phyloP scores from a whole-genome alignment of 2,113 vertebrate genomes.

The Carettochelys insculpta region DNA sequence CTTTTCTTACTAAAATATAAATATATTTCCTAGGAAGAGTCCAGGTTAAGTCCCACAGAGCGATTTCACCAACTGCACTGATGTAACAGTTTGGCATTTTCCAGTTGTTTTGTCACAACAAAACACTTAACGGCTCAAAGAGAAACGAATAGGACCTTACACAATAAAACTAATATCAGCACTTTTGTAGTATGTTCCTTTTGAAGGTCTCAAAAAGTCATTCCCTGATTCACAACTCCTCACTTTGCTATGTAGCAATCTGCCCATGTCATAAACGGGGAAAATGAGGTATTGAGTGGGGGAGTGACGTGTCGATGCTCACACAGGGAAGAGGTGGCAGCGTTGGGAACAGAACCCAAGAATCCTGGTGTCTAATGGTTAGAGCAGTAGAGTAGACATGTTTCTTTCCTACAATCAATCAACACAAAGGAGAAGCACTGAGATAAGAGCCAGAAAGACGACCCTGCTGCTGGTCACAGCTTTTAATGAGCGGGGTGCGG shows the following conservation, averaged over 20 bases:
- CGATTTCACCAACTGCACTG: background rate
- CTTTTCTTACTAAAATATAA: background rate
- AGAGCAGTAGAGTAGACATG: rapidly evolving
- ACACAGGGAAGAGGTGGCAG: background rate
- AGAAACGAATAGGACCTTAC: rapidly evolving
- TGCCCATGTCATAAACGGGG: rapidly evolving
- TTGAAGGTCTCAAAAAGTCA: background rate
- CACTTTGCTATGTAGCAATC: background rate
- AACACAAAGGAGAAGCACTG: background rate
- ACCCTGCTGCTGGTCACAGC: background rate
- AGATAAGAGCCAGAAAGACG: background rate
- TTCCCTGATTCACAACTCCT: rapidly evolving
- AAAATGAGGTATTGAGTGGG: background rate
- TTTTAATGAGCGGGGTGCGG: background rate
- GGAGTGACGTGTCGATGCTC: background rate
- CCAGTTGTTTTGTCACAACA: rapidly evolving
- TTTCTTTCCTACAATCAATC: background rate
- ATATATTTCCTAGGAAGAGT: background rate
- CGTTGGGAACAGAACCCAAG: background rate
- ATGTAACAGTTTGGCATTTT: background rate
- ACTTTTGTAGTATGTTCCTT: rapidly evolving
- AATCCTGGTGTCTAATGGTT: rapidly evolving
- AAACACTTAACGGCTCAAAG: rapidly evolving
- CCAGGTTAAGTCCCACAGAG: background rate
- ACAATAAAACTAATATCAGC: rapidly evolving